Evolutionary conservation across 2,888 invertebrate genomes (phyloP), one percentile per base, ranked within the genome.

Genomic region (Trichacis sp.): DNA sequence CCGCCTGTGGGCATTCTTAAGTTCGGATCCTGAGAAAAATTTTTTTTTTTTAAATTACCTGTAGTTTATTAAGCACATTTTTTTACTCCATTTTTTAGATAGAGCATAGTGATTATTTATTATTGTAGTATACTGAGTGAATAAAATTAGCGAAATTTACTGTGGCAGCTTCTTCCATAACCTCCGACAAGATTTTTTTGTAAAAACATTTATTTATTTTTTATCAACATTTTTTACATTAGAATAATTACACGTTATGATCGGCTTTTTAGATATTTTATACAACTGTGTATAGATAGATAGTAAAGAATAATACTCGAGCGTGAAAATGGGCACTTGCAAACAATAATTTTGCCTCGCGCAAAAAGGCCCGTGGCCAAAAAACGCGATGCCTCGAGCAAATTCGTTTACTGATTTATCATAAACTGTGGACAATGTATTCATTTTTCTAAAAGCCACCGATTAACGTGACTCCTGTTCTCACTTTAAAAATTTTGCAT

Each of bases 141-240:
- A n/a, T n/a, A n/a, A n/a, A n/a, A n/a, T n/a, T n/a, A n/a, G n/a
- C n/a, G n/a, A n/a, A n/a, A n/a, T n/a, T n/a, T n/a, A n/a, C n/a
- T n/a, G n/a, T n/a, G n/a, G n/a, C n/a, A n/a, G n/a, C n/a, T n/a
- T n/a, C n/a, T n/a, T n/a, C n/a, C n/a, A n/a, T n/a, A n/a, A n/a
- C n/a, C n/a, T n/a, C n/a, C n/a, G n/a, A n/a, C n/a, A n/a, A n/a
- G n/a, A n/a, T n/a, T 24, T 70, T 62, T 73, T 65, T 81, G 74
- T 78, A 80, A 82, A 83, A 83, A 83, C 82, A 81, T 81, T 81
- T 80, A 80, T 75, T 77, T 70, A 74, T 77, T 74, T 76, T 81
- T 83, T 83, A 82, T 83, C 80, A 83, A 82, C 82, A 83, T 79
- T 81, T 82, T 78, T 80, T 81, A 83, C 80, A 82, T 71, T 76